Conservation (phyloP, 2,113 vertebrate species). For the Electrona antarctica region DNA sequence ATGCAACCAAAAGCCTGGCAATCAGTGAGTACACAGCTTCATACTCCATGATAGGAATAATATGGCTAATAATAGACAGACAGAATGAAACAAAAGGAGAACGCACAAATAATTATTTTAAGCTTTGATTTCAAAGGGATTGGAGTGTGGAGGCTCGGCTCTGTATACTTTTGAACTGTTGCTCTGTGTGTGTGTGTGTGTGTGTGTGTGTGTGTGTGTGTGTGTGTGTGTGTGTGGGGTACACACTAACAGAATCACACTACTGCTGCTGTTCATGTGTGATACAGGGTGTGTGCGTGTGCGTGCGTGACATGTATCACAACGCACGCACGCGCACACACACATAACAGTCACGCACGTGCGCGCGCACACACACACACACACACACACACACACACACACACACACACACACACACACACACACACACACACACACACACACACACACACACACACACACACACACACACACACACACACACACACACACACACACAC, state of each 20-base stretch:
- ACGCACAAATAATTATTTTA: constrained; percentile 76
- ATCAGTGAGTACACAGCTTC: constrained; percentile 39
- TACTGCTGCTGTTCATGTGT: constrained; percentile 82
- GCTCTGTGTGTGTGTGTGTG: constrained; percentile 78
- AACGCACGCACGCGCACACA: constrained; percentile 53
- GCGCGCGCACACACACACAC: constrained; percentile 79
- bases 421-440: constrained; percentile 73
- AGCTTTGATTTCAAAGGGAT: constrained; percentile 79
- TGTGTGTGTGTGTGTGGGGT: constrained; percentile 52
- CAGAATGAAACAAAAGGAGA: constrained; percentile 70
- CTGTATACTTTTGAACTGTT: constrained; percentile 74
- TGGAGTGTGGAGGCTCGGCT: constrained; percentile 28
- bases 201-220: constrained; percentile 42
- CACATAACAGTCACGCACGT: constrained; percentile 66
- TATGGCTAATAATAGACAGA: constrained; percentile 72
- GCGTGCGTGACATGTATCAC: constrained; percentile 70
- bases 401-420: constrained; percentile 72
- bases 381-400: constrained; percentile 73
- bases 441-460: constrained; percentile 77
- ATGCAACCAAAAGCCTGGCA: constrained; percentile 63
- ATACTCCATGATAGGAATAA: constrained; percentile 72
- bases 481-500: constrained; percentile 67
- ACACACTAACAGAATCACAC: constrained; percentile 21
- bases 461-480: constrained; percentile 73
- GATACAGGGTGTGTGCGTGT: constrained; percentile 77